phyloP scores from a whole-genome alignment of 2,888 invertebrate species.

The Cremastobaeus sp. region DNA sequence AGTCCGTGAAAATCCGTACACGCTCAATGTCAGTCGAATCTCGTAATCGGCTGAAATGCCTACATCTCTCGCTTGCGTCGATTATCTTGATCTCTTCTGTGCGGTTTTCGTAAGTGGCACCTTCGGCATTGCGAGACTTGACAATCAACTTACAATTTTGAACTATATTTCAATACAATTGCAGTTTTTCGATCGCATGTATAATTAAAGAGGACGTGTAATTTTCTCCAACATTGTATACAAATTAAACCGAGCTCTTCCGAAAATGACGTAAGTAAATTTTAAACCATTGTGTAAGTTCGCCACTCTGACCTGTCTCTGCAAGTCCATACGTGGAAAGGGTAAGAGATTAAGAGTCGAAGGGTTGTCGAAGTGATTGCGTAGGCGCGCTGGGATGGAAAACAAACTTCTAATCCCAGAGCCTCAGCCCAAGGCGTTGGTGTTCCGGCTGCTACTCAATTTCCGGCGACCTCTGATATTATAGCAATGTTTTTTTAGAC shows the following conservation, averaged over 20 bases:
- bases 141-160: slow-evolving; percentile 50
- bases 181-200: slow-evolving; percentile 27
- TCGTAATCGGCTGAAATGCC: slow-evolving; percentile 60
- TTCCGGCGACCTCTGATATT: slow-evolving; percentile 61
- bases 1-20: too few species aligned
- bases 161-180: slow-evolving; percentile 48
- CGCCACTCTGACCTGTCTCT: slow-evolving; percentile 18
- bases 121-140: slow-evolving; percentile 41
- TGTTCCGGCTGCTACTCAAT: slow-evolving; percentile 66
- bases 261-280: slow-evolving; percentile 12
- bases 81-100: slow-evolving; percentile 56
- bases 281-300: too few species aligned
- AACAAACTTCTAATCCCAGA: slow-evolving; percentile 67
- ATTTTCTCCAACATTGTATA: neutral
- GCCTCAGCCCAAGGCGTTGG: slow-evolving; percentile 66
- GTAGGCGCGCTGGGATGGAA: slow-evolving; percentile 61
- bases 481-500: slow-evolving; percentile 50
- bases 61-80: slow-evolving; percentile 48
- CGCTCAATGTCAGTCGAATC: slow-evolving; percentile 67
- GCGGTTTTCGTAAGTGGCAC: slow-evolving; percentile 60
- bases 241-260: slow-evolving; percentile 27
- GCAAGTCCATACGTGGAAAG: slow-evolving; percentile 21
- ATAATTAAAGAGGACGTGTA: slow-evolving; percentile 36
- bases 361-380: slow-evolving; percentile 52
- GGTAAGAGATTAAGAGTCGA: slow-evolving; percentile 46